phyloP scores from a whole-genome alignment of 2,888 invertebrate genomes.

The Epiblema foenella region DNA sequence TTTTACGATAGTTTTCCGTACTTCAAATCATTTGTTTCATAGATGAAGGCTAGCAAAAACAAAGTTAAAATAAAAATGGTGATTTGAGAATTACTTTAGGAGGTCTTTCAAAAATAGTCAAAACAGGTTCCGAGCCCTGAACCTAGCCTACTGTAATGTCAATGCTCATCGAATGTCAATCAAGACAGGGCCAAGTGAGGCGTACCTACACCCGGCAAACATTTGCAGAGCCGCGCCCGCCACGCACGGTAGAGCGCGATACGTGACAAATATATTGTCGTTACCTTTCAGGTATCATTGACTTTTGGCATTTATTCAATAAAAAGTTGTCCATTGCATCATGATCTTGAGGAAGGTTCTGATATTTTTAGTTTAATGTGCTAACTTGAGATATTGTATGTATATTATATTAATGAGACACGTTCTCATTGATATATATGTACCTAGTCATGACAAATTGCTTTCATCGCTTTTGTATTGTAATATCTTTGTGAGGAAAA shows the following conservation, averaged over 20 bases:
- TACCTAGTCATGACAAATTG: background rate
- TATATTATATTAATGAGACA: too few species aligned
- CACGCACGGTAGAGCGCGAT: conserved; percentile 60
- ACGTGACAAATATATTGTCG: conserved; percentile 44
- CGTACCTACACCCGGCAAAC: conserved; percentile 65
- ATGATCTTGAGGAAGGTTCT: conserved; percentile 30
- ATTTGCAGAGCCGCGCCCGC: conserved; percentile 64
- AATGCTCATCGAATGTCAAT: conserved; percentile 43
- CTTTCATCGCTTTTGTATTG: background rate
- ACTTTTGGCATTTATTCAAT: conserved; percentile 31
- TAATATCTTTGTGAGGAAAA: background rate
- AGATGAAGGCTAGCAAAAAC: too few species aligned
- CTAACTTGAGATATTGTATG: background rate
- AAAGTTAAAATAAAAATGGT: too few species aligned
- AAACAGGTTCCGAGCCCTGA: too few species aligned
- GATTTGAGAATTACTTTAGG: too few species aligned
- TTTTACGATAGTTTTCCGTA: too few species aligned
- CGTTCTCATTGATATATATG: background rate
- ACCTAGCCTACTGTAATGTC: conserved; percentile 25
- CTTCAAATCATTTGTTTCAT: too few species aligned
- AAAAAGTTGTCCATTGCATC: conserved; percentile 10
- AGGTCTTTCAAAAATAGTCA: too few species aligned
- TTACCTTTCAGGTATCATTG: conserved; percentile 30
- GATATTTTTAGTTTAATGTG: conserved; percentile 11
- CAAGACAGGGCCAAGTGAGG: conserved; percentile 57